Percentiles rank a stretch among this genome's conserved stretches.
Conservation (phyloP, 2,113 vertebrate genomes). For the Acanthochromis polyacanthus region DNA sequence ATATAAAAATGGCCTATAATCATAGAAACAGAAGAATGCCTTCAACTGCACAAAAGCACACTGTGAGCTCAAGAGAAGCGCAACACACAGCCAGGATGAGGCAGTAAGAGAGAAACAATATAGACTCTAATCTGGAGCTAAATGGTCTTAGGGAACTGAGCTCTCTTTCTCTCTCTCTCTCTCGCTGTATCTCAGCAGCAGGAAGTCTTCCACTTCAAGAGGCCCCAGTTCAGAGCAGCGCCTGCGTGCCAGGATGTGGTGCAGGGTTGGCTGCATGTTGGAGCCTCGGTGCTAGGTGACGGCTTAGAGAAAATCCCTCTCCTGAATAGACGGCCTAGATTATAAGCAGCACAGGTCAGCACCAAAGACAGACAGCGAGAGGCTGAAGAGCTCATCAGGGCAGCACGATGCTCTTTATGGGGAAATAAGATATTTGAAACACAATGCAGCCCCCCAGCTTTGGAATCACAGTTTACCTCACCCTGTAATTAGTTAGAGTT, state of each 20-base stretch:
- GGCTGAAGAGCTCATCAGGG: conserved; percentile 30
- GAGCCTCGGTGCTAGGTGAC: conserved; percentile 65
- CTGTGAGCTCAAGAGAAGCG: conserved; percentile 15
- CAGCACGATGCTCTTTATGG: conserved; percentile 5
- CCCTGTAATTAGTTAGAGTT: conserved; percentile 23
- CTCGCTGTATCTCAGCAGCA: conserved; percentile 52
- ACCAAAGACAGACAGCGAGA: conserved; percentile 13
- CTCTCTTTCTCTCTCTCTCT: conserved; percentile 15
- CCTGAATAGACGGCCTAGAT: conserved; percentile 72
- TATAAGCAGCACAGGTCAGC: conserved; percentile 60
- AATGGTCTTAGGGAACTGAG: conserved; percentile 44
- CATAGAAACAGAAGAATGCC: not conserved
- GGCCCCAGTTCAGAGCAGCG: conserved; percentile 39
- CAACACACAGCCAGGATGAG: conserved; percentile 14
- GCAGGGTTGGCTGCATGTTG: conserved; percentile 49
- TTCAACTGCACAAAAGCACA: conserved; percentile 3
- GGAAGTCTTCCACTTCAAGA: conserved; percentile 55
- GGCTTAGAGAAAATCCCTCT: conserved; percentile 77
- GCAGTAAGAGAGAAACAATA: conserved; percentile 21
- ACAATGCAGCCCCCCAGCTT: conserved; percentile 4
- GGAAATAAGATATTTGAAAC: conserved; percentile 47
- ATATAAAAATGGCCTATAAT: not conserved
- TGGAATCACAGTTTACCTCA: conserved; percentile 8
- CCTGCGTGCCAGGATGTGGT: conserved; percentile 61
- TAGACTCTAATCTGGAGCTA: conserved; percentile 38